Evolutionary conservation across 2,113 vertebrate species (phyloP).

Genomic region (Lycaon pictus): DNA sequence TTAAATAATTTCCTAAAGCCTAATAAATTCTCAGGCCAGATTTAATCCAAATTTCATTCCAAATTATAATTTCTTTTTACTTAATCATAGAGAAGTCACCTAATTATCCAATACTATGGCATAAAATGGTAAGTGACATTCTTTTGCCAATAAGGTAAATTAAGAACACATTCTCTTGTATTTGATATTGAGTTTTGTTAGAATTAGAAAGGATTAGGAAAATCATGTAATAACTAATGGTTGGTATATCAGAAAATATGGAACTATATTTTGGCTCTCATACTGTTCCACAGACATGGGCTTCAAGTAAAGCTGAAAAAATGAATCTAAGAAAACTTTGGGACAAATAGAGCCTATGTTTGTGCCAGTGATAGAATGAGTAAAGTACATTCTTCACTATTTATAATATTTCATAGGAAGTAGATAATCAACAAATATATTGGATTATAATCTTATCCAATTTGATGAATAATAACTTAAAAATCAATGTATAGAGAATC

Average conservation of each 20-base stretch:
- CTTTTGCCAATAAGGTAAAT: not conserved
- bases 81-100: not conserved
- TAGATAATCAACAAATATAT: not conserved
- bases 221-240: not conserved
- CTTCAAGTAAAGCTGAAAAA: not conserved
- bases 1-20: conserved; percentile 1
- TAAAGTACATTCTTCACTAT: not conserved
- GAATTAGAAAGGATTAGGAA: not conserved
- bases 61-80: not conserved
- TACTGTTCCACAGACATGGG: not conserved
- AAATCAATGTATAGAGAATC: not conserved
- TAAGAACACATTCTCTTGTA: not conserved
- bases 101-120: not conserved
- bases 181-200: not conserved
- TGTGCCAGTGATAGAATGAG: not conserved
- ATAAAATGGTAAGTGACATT: not conserved
- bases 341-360: not conserved
- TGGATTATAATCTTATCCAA: not conserved
- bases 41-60: not conserved
- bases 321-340: not conserved
- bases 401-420: not conserved
- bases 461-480: conserved; percentile 21
- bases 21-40: not conserved
- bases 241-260: not conserved
- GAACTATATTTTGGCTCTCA: not conserved